A percentile compares a stretch with the other conserved stretches of the same genome.
These are phyloP conservation scores for Nineta flava DNA, from an alignment of 2,888 invertebrate species.

Conservation along the genomic window DNA sequence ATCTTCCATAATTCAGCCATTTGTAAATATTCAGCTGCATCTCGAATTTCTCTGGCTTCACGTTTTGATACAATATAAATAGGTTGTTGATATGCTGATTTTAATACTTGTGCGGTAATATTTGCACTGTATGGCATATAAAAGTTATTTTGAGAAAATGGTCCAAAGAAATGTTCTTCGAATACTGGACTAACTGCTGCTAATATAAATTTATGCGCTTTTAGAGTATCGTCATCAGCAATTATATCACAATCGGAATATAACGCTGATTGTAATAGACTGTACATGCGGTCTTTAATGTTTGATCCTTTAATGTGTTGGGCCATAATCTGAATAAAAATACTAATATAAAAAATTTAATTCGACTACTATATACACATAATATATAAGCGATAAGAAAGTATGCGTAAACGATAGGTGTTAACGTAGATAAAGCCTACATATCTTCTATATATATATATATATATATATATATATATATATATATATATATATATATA, in stretches of 20 bases:
- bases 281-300: not conserved
- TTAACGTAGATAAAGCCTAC: too few relatives aligned
- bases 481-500: too few relatives aligned
- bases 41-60: not conserved
- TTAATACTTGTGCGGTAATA: not conserved
- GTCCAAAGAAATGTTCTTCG: not conserved
- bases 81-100: not conserved
- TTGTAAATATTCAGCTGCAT: conserved; percentile 1
- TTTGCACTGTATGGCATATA: not conserved
- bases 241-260: not conserved
- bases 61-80: not conserved
- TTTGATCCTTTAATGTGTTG: not conserved
- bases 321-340: too few relatives aligned
- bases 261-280: not conserved
- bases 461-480: too few relatives aligned
- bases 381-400: too few relatives aligned
- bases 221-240: not conserved
- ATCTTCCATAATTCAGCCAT: not conserved
- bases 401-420: too few relatives aligned
- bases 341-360: too few relatives aligned
- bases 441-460: too few relatives aligned
- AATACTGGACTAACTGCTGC: not conserved
- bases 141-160: not conserved
- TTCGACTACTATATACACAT: too few relatives aligned
- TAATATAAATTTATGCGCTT: not conserved